Conservation (phyloP, 2,113 vertebrate genomes). For the Onychostruthus taczanowskii region DNA sequence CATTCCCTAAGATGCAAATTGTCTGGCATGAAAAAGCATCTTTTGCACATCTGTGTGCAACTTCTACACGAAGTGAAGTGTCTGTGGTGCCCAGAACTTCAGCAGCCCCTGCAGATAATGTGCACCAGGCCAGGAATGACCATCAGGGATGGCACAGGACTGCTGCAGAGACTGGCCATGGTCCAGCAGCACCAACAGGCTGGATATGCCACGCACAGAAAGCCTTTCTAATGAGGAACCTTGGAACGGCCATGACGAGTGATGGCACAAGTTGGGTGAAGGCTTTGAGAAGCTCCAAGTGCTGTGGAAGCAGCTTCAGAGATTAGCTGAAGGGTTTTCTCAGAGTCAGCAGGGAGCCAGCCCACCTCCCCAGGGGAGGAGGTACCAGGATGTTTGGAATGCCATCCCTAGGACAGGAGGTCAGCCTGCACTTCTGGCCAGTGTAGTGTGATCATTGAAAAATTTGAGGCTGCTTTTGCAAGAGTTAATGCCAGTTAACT, state of each 20-base stretch:
- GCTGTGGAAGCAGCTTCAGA: not conserved
- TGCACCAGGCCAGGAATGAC: not conserved
- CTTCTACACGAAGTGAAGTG: not conserved
- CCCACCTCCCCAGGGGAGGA: not conserved
- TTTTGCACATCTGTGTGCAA: not conserved
- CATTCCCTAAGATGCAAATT: not conserved
- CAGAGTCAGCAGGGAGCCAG: not conserved
- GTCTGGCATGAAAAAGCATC: not conserved
- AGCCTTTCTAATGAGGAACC: not conserved
- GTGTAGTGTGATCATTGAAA: not conserved
- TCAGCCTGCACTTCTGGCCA: not conserved
- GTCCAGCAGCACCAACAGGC: not conserved
- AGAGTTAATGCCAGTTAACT: not conserved
- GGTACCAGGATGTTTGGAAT: not conserved
- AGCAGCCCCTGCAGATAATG: not conserved
- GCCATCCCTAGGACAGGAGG: not conserved
- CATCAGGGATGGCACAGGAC: not conserved
- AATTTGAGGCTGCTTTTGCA: conserved; percentile 39
- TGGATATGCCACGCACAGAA: rapidly evolving
- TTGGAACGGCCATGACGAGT: not conserved
- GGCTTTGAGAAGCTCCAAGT: not conserved
- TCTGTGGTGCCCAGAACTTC: not conserved
- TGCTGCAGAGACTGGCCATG: not conserved
- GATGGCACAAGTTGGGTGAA: not conserved
- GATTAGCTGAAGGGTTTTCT: not conserved